These are phyloP conservation scores for Trachurus trachurus DNA, from an alignment of 2,797 vertebrate genomes.

Conservation along the genomic window DNA sequence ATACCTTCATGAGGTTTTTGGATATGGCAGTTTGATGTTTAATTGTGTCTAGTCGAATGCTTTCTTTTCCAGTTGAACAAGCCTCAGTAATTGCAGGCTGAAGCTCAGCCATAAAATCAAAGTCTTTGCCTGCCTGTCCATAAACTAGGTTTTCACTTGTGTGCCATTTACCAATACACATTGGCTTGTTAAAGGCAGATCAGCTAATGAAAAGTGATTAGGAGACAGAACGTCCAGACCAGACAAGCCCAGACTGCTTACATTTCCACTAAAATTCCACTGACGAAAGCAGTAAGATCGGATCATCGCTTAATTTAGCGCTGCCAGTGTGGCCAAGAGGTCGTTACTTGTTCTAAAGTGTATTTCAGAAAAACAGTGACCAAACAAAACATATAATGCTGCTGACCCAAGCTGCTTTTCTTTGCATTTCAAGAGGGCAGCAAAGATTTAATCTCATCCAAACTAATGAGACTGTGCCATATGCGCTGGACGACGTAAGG, in stretches of 20 bases:
- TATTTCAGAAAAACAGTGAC: conserved; percentile 57
- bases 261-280: conserved; percentile 73
- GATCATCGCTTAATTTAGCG: conserved; percentile 61
- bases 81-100: conserved; percentile 53
- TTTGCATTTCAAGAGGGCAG: conserved; percentile 17
- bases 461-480: conserved; percentile 1
- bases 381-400: conserved; percentile 56
- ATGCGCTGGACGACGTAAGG: background rate
- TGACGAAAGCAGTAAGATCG: conserved; percentile 57
- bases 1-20: conserved; percentile 39
- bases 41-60: conserved; percentile 35
- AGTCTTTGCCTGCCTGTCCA: conserved; percentile 55
- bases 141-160: conserved; percentile 57
- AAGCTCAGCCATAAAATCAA: conserved; percentile 61
- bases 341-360: conserved; percentile 37
- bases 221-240: conserved; percentile 65
- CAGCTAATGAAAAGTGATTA: conserved; percentile 75
- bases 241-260: conserved; percentile 66
- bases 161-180: conserved; percentile 68
- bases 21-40: conserved; percentile 27
- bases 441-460: conserved; percentile 9
- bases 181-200: conserved; percentile 61
- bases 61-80: conserved; percentile 61
- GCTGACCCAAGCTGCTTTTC: conserved; percentile 25
- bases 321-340: conserved; percentile 43